Evolutionary conservation across 2,113 vertebrate genomes (phyloP).

Genomic region (Oreochromis tanganicae): DNA sequence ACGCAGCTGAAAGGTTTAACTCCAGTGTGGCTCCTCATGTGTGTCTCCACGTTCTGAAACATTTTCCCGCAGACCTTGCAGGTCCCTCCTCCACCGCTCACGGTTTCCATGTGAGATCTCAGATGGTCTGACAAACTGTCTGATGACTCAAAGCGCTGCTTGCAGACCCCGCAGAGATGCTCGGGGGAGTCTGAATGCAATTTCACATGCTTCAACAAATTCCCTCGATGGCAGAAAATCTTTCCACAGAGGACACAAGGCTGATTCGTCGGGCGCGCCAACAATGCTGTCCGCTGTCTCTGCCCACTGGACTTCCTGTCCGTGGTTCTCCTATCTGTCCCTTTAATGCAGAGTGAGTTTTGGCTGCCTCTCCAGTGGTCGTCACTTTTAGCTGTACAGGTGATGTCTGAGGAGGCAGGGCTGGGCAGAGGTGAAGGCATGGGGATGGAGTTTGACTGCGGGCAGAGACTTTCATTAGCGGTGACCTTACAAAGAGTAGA

Average conservation of each 20-base stretch:
- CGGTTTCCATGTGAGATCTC: background rate
- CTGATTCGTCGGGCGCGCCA: rapidly evolving
- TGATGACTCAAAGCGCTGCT: background rate
- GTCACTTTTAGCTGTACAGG: background rate
- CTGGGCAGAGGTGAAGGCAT: background rate
- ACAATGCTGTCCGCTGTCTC: background rate
- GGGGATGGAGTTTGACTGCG: background rate
- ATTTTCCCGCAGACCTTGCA: constrained; percentile 15
- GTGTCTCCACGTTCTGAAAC: constrained; percentile 42
- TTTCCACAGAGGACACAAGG: background rate
- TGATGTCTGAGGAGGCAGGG: background rate
- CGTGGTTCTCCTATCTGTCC: background rate
- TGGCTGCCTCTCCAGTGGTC: background rate
- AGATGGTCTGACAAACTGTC: background rate
- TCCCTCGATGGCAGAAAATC: background rate
- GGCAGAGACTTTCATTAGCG: background rate
- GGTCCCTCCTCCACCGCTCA: background rate
- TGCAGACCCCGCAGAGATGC: constrained; percentile 18
- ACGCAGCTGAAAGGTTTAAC: constrained; percentile 26
- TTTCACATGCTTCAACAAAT: constrained; percentile 12
- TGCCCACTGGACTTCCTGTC: background rate
- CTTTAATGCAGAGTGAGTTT: background rate
- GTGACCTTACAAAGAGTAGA: background rate
- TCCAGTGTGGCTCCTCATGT: constrained; percentile 47
- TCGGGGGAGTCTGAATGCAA: background rate